Base-by-base conservation (phyloP, 2,888 invertebrate genomes). In the Cepaea hortensis region DNA sequence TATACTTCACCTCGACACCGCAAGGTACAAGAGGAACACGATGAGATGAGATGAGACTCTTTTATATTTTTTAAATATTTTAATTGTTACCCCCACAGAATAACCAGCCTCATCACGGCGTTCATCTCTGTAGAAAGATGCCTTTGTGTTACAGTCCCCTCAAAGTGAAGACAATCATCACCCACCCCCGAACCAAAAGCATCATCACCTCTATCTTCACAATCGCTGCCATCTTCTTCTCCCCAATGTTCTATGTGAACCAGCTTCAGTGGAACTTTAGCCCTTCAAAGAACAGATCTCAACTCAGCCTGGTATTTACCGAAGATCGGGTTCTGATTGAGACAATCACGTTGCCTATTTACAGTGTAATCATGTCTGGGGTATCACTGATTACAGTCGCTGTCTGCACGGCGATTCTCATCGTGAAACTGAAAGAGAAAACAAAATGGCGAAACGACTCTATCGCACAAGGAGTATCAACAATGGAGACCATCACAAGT, bases 81-180 rank as follows among this genome's bases (percentile, higher is more conserved):
- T 65, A 18, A 13, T 65, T 13, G 9, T 9, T 65, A 18, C 18
- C 9, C 9, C 18, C 65, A 13, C 65, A 65, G 65, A 65, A 65
- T 65, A 9, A 65, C 65, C 9, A 65, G 65, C 65, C 18, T 65
- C 18, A 65, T 65, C 65, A 65, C 65, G 18, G 65, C 18, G 9
- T 65, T 65, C 18, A 65, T 65, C 65, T 13, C 65, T 65, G 13
- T 65, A 18, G 65, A 65, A 18, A 65, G 65, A 65, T 65, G 65
- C 18, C 65, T 65, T 9, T 65, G 65, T 65, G 18, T 65, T 18
- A 65, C 65, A 65, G 18, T 65, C 65, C 81, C 48, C 68, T 81
- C 3, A 81, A 81, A n/a, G 68, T 81, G 46, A 81, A 81, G 68
- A 9, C 1, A 7, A 68, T 81, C 80, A 80, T 80, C 62, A 80